Evolutionary conservation across 2,113 vertebrate genomes (phyloP), one percentile per base, ranked within the genome.

Genomic region (Lucifuga dentata): DNA sequence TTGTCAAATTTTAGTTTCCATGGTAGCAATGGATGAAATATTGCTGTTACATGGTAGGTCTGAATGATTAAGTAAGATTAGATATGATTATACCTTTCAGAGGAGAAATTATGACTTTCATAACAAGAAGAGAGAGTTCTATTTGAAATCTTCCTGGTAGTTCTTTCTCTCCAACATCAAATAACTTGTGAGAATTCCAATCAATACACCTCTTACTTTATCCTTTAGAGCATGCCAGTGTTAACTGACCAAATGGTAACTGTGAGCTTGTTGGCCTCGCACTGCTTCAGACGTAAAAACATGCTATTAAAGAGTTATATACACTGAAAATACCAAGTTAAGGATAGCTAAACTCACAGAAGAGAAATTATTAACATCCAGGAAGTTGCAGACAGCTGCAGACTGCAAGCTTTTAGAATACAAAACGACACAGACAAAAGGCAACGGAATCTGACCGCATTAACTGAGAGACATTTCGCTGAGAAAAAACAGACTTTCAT

Each of bases 311-410:
- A 20, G 51, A 52, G 41, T 77, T 62, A 26, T 33, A 60, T 16
- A 69, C 32, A 52, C 24, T 36, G 35, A 65, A 66, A 72, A 26
- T 36, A 35, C 45, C 56, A 32, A 55, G 80, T 73, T 61, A 72
- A 43, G 26, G 24, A 44, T 40, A 53, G 39, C 40, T 32, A 68
- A 62, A 59, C 55, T 67, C 59, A 45, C 67, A 73, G 39, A 67
- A 52, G 65, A 60, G 52, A 66, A 75, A 41, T 80, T 67, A 83
- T 85, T 84, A 79, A 46, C 33, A 19, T 52, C 53, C 49, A 44
- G 35, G 32, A 83, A 84, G 80, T 73, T 76, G 52, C 24, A 8
- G 58, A 69, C 63, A 76, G 73, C 74, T 79, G 67, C 56, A 78
- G n/a, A n/a, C 16, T 13, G 5, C 26, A 3, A 7, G 26, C 46